Conservation (phyloP, 2,888 invertebrate genomes). For the Dasysyrphus tricinctus region DNA sequence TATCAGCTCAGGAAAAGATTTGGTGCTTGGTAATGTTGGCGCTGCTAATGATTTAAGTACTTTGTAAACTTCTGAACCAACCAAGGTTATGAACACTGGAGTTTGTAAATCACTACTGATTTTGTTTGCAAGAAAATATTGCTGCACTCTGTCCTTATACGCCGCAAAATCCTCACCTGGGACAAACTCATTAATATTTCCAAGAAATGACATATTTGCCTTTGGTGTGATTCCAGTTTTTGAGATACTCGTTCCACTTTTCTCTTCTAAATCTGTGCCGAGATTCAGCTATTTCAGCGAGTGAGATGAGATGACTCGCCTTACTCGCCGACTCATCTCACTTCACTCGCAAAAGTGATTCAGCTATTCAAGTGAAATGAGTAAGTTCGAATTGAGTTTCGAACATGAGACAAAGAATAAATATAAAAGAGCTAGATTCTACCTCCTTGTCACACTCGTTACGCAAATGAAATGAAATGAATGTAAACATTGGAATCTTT, state of each 20-base stretch:
- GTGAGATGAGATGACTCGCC: no score
- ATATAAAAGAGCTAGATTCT: no score
- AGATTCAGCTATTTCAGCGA: no score
- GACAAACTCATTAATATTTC: constrained; percentile 33
- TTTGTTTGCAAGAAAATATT: constrained; percentile 29
- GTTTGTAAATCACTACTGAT: constrained; percentile 9
- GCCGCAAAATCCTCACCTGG: constrained; percentile 41
- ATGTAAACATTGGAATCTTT: no score
- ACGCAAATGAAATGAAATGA: no score
- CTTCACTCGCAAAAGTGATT: no score
- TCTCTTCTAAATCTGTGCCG: background rate
- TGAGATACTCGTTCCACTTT: background rate
- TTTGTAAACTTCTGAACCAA: constrained; percentile 46
- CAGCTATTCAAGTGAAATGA: no score
- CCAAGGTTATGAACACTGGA: constrained; percentile 24
- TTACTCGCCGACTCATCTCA: no score
- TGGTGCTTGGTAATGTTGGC: constrained; percentile 32
- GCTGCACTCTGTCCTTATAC: constrained; percentile 40
- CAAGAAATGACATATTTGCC: constrained; percentile 26
- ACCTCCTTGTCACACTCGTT: no score
- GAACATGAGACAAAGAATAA: no score
- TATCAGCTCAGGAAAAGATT: constrained; percentile 31
- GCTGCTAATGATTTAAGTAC: constrained; percentile 31
- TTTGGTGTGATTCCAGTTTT: constrained; percentile 19
- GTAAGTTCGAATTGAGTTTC: no score